Conservation (phyloP, 2,113 vertebrate species). For the Acrocephalus arundinaceus region DNA sequence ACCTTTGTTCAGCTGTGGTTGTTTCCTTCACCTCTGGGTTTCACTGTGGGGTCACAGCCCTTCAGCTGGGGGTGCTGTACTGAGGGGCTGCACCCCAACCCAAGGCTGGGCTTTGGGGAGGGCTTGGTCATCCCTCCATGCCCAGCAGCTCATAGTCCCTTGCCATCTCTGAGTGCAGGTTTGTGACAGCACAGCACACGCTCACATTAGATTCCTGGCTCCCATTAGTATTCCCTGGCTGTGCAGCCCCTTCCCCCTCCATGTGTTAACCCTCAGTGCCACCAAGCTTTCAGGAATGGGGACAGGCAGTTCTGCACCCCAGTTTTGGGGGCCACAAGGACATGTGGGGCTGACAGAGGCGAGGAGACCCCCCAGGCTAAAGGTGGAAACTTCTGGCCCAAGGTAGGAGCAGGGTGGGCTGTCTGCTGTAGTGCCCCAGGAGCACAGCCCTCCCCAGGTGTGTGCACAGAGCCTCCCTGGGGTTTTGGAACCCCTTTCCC, state of each 20-base stretch:
- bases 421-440: rapidly evolving
- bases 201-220: background rate
- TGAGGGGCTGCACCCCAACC: background rate
- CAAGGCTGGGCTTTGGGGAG: background rate
- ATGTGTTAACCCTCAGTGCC: background rate
- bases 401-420: rapidly evolving
- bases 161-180: rapidly evolving
- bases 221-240: background rate
- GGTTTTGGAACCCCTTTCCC: background rate
- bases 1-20: background rate
- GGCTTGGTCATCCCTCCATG: rapidly evolving
- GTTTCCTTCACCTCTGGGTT: background rate
- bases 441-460: background rate
- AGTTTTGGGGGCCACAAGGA: background rate
- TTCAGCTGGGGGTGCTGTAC: background rate
- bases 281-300: background rate
- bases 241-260: background rate
- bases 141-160: rapidly evolving
- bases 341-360: rapidly evolving
- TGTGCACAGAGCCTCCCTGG: background rate
- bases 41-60: background rate
- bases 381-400: background rate
- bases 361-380: background rate
- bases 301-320: background rate
- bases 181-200: background rate